A percentile compares a stretch with the other conserved stretches of the same genome.
Evolutionary conservation across 2,113 vertebrate species (phyloP).

Genomic region (Rafetus swinhoei): DNA sequence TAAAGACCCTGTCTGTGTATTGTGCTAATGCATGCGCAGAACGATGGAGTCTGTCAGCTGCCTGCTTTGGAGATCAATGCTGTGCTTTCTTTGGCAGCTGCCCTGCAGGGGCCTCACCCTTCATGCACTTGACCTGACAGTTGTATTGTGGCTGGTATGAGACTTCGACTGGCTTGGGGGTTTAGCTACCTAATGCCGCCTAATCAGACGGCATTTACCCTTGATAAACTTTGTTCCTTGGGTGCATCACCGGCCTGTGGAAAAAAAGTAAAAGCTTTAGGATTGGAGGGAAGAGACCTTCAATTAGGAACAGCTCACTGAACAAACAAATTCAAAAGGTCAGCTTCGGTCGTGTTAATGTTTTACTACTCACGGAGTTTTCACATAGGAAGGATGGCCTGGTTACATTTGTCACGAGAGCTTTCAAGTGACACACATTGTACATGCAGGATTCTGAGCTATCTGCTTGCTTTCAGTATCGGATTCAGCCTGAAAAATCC

Average conservation of each 20-base stretch:
- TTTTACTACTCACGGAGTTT: slow-evolving; percentile 72
- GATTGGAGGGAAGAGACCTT: slow-evolving; percentile 28
- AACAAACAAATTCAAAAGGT: slow-evolving; percentile 58
- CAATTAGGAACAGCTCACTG: slow-evolving; percentile 52
- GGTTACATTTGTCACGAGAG: slow-evolving; percentile 2
- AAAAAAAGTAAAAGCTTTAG: neutral
- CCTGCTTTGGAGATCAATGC: slow-evolving; percentile 53
- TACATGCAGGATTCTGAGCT: neutral
- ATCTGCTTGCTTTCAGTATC: neutral
- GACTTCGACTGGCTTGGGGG: neutral
- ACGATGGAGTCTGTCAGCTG: slow-evolving; percentile 71
- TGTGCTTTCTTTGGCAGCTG: slow-evolving; percentile 75
- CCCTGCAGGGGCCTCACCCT: slow-evolving; percentile 59
- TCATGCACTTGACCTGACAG: slow-evolving; percentile 69
- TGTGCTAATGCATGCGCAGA: neutral
- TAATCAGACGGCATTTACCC: neutral
- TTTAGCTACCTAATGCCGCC: slow-evolving; percentile 23
- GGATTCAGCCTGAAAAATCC: neutral
- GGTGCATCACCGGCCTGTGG: fast-evolving
- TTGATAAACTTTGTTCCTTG: neutral
- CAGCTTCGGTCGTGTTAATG: slow-evolving; percentile 74
- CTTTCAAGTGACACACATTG: neutral
- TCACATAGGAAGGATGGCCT: neutral
- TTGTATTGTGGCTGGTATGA: slow-evolving; percentile 46
- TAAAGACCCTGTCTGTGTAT: neutral